Conservation (phyloP, 2,113 vertebrate genomes). For the Cryptomyrus ogoouensis region DNA sequence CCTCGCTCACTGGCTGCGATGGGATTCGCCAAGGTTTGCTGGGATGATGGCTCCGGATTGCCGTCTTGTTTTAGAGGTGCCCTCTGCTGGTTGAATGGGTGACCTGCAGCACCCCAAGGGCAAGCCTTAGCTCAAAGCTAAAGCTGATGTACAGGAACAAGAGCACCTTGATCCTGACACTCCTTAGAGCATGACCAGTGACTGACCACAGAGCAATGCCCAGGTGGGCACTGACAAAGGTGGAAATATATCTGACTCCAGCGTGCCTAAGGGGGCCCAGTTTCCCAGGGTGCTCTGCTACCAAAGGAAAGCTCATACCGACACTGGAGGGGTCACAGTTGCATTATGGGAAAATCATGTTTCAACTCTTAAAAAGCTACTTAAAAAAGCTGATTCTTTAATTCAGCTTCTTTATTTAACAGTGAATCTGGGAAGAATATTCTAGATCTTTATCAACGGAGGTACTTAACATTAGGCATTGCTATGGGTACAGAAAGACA, state of each 20-base stretch:
- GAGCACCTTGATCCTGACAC: neutral
- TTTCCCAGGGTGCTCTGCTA: neutral
- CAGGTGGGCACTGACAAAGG: neutral
- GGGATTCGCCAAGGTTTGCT: neutral
- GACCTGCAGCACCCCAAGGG: neutral
- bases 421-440: neutral
- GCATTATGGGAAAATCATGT: neutral
- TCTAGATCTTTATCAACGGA: constrained; percentile 1
- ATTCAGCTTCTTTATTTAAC: neutral
- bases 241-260: neutral
- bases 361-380: neutral
- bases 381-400: neutral
- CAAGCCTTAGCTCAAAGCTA: neutral
- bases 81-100: constrained; percentile 6
- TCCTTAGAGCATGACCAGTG: neutral
- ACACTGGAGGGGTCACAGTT: neutral
- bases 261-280: neutral
- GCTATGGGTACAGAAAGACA: neutral
- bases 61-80: neutral
- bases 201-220: neutral
- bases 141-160: neutral
- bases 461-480: neutral
- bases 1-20: constrained; percentile 17
- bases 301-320: neutral
- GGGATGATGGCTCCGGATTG: neutral